Conservation (phyloP, 2,888 invertebrate genomes). For the Chaetoderma sp. region DNA sequence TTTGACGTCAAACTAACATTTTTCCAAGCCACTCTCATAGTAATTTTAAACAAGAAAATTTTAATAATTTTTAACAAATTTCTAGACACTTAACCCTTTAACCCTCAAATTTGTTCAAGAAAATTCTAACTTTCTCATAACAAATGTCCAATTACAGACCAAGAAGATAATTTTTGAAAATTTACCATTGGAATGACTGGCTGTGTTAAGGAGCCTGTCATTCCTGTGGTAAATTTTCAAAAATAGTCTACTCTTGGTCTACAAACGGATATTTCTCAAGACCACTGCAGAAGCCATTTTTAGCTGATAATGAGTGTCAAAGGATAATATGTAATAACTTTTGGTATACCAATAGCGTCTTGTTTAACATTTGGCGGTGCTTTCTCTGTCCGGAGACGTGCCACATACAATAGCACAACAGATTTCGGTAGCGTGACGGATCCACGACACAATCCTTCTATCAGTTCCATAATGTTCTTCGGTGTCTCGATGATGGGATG, state of each 20-base stretch:
- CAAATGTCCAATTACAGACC: no score
- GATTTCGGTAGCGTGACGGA: conserved; percentile 79
- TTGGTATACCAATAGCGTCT: conserved; percentile 68
- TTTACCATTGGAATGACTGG: no score
- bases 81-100: no score
- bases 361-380: conserved; percentile 71
- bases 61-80: neutral
- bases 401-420: conserved; percentile 78
- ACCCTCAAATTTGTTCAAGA: no score
- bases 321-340: neutral
- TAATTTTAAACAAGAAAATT: neutral
- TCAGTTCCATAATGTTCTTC: conserved; percentile 78
- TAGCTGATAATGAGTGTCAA: no score
- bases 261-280: no score
- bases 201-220: neutral
- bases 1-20: neutral
- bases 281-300: no score
- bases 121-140: no score
- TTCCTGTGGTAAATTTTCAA: no score
- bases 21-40: neutral
- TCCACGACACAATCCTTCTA: conserved; percentile 81
- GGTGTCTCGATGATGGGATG: conserved; percentile 45
- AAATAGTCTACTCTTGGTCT: no score
- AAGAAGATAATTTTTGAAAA: no score
- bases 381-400: conserved; percentile 82